Conservation (phyloP, 1,140 invertebrate genomes). For the Drosophila subpulchrella region DNA sequence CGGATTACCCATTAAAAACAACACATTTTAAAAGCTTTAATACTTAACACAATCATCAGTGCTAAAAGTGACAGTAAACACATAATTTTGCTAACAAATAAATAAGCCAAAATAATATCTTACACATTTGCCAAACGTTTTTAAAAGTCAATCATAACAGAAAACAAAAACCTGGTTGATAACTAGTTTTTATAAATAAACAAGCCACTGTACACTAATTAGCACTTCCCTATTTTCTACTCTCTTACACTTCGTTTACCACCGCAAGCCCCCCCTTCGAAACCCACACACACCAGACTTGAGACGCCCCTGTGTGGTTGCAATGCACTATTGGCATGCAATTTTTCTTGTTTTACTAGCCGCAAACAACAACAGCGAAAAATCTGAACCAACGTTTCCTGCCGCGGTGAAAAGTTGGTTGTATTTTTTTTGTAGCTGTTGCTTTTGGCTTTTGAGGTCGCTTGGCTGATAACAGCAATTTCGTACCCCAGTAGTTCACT, state of each 20-base stretch:
- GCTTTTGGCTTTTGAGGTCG: conserved; percentile 74
- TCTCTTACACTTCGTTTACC: too few species aligned
- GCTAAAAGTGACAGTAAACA: conserved; percentile 1
- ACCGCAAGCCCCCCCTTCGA: too few species aligned
- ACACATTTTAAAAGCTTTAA: background rate
- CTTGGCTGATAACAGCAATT: conserved; percentile 59
- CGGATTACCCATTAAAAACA: too few species aligned
- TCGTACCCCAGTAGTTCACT: conserved; percentile 30
- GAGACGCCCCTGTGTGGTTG: conserved; percentile 44
- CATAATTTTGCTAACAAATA: background rate
- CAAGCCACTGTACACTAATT: conserved; percentile 23
- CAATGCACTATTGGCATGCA: conserved; percentile 78
- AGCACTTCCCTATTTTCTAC: conserved; percentile 20
- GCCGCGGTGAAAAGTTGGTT: conserved; percentile 58
- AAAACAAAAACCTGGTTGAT: conserved; percentile 6
- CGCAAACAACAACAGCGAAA: conserved; percentile 38
- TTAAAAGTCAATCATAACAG: background rate
- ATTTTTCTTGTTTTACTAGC: conserved; percentile 78
- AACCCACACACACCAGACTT: conserved; percentile 19
- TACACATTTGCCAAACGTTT: background rate
- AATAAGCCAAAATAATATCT: background rate
- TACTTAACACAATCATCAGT: background rate
- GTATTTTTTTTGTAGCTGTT: conserved; percentile 27
- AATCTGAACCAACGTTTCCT: conserved; percentile 64
- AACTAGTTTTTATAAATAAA: conserved; percentile 23